phyloP scores from a whole-genome alignment of 2,888 invertebrate species.

The Chydorus sphaericus region DNA sequence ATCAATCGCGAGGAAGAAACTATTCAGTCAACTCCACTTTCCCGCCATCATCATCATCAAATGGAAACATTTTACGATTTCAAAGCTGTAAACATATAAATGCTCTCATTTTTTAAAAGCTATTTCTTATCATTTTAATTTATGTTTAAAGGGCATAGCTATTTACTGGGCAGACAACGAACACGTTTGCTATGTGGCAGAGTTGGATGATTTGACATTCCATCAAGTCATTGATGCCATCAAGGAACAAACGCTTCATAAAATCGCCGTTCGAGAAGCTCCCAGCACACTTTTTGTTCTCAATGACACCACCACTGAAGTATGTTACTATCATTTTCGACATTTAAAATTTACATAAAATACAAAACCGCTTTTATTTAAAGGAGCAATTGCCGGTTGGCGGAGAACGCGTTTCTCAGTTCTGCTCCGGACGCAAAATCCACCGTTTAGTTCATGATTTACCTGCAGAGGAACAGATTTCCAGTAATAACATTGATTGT shows the following conservation, averaged over 20 bases:
- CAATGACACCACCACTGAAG: constrained; percentile 1
- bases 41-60: neutral
- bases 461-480: neutral
- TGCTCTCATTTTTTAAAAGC: neutral
- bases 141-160: constrained; percentile 2
- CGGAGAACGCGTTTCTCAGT: neutral
- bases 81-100: neutral
- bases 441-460: neutral
- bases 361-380: neutral
- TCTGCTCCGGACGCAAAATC: constrained; percentile 8
- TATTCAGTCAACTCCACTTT: constrained; percentile 5
- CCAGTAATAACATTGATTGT: neutral
- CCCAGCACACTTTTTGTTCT: constrained; percentile 5
- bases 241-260: constrained; percentile 6
- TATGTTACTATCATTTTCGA: neutral
- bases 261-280: constrained; percentile 6
- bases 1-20: constrained; percentile 5
- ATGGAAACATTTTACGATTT: constrained; percentile 11
- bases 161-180: constrained; percentile 7
- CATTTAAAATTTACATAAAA: neutral
- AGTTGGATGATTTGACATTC: neutral
- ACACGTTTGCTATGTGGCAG: constrained; percentile 7
- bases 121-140: neutral
- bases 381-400: neutral
- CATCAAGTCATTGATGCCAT: neutral